These are phyloP conservation scores for Melipona bicolor DNA, from an alignment of 2,888 invertebrate species.

Conservation along the genomic window DNA sequence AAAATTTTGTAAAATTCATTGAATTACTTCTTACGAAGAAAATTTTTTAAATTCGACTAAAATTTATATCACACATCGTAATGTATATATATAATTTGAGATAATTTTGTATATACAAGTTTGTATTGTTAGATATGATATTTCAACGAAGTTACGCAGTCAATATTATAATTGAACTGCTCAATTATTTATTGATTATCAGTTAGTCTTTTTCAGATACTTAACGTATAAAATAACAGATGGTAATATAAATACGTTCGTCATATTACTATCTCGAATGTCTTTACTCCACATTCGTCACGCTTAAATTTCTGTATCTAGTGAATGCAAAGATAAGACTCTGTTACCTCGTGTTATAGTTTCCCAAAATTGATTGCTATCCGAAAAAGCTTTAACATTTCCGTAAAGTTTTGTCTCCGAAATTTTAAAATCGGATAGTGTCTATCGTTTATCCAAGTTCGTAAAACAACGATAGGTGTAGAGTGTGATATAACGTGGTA, in stretches of 20 bases:
- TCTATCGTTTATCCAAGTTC: not conserved
- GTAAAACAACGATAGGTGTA: not conserved
- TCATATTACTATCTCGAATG: not conserved
- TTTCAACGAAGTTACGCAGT: not conserved
- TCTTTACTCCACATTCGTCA: not conserved
- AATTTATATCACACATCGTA: not conserved
- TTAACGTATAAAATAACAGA: not conserved
- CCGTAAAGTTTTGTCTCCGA: not conserved
- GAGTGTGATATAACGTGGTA: not conserved
- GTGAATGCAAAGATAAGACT: not conserved
- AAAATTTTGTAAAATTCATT: slow-evolving; percentile 1
- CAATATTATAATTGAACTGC: not conserved
- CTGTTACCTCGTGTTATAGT: not conserved
- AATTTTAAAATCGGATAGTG: not conserved
- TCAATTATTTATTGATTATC: not conserved
- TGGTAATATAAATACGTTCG: not conserved
- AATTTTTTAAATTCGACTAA: not conserved
- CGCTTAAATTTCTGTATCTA: not conserved
- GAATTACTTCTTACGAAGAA: not conserved
- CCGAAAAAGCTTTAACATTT: not conserved
- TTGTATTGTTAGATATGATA: not conserved
- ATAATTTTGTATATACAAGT: not conserved
- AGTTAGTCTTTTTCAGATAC: too few species aligned
- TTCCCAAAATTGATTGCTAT: not conserved
- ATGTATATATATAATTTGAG: slow-evolving; percentile 1